Evolutionary conservation across 2,888 invertebrate species (phyloP).

Genomic region (Colostygia pectinataria): DNA sequence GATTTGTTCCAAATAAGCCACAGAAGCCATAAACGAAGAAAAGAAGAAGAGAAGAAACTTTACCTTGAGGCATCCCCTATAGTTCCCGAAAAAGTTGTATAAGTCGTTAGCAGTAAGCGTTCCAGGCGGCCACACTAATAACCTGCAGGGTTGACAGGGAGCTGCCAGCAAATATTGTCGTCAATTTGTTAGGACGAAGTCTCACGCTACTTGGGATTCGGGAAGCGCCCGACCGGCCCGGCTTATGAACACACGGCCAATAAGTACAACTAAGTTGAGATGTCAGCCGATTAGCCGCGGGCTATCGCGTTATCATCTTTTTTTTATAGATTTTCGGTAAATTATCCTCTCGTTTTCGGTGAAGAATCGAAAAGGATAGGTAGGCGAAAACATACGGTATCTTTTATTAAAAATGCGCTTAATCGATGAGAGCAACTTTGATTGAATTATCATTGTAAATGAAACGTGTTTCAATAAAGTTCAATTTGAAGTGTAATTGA

Average conservation of each 20-base stretch:
- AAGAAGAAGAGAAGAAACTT: too few species aligned
- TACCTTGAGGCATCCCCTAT: conserved; percentile 16
- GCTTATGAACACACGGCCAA: conserved; percentile 74
- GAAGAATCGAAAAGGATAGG: too few species aligned
- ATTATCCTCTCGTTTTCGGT: too few species aligned
- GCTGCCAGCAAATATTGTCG: conserved; percentile 75
- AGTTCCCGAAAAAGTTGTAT: conserved; percentile 29
- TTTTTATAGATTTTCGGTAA: conserved; percentile 41
- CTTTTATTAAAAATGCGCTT: too few species aligned
- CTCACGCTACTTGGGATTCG: conserved; percentile 71
- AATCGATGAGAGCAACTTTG: too few species aligned
- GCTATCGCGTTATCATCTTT: conserved; percentile 55
- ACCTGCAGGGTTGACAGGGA: conserved; percentile 62
- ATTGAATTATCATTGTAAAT: too few species aligned
- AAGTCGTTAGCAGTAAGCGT: conserved; percentile 35
- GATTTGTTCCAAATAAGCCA: too few species aligned
- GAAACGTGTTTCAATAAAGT: too few species aligned
- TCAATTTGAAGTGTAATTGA: too few species aligned
- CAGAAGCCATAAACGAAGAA: too few species aligned
- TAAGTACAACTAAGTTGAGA: conserved; percentile 78
- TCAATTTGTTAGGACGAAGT: conserved; percentile 71
- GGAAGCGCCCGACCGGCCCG: conserved; percentile 55
- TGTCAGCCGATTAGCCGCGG: conserved; percentile 72
- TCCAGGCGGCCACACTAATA: conserved; percentile 57
- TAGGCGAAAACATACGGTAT: too few species aligned